Evolutionary conservation across 2,888 invertebrate species (phyloP).

Genomic region (Leucophora obtusa): DNA sequence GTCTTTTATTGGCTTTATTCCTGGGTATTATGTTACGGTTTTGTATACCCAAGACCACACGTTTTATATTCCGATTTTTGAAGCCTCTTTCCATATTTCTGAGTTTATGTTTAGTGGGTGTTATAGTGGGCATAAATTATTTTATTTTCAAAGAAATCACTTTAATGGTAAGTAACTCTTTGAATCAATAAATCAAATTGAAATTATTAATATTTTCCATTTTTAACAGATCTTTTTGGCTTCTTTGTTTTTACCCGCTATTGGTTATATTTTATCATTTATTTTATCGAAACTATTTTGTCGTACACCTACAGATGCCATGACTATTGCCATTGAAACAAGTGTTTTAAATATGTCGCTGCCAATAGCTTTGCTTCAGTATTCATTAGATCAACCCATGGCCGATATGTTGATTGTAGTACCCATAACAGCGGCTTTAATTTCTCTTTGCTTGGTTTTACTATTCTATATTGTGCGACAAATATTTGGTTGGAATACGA

Average conservation of each 20-base stretch:
- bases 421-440: conserved; percentile 91
- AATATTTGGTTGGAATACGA: conserved; percentile 72
- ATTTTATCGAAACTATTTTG: conserved; percentile 80
- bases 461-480: conserved; percentile 81
- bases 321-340: conserved; percentile 92
- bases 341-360: conserved; percentile 95
- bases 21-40: conserved; percentile 83
- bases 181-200: too few relatives aligned
- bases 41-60: conserved; percentile 83
- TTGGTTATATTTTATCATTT: conserved; percentile 86
- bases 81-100: conserved; percentile 89
- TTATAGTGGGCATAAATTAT: conserved; percentile 90
- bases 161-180: conserved; percentile 45
- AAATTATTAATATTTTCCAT: neutral
- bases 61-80: conserved; percentile 86
- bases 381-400: conserved; percentile 88
- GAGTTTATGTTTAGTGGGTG: conserved; percentile 87
- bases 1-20: conserved; percentile 84
- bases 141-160: conserved; percentile 86
- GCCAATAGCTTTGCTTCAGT: conserved; percentile 89
- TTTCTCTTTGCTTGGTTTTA: conserved; percentile 91
- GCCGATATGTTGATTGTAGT: conserved; percentile 91
- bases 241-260: conserved; percentile 78
- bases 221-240: conserved; percentile 59
- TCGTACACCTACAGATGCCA: conserved; percentile 83